Conservation (phyloP, 2,888 invertebrate genomes). For the Graphium colonna region DNA sequence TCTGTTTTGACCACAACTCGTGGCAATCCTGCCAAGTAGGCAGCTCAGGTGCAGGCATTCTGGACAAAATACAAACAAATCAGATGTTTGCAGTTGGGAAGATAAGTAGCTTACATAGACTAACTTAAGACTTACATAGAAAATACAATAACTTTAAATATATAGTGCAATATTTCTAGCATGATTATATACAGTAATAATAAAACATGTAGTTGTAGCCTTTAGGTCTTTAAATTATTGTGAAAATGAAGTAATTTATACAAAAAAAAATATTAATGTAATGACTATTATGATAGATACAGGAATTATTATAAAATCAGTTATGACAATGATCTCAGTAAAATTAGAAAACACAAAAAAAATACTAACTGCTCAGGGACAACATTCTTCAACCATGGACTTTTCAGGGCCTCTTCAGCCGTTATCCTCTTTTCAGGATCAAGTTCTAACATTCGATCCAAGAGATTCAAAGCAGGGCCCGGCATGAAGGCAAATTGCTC, state of each 20-base stretch:
- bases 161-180: no score
- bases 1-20: constrained; percentile 98
- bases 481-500: constrained; percentile 98
- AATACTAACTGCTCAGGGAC: constrained; percentile 91
- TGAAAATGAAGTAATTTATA: no score
- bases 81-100: no score
- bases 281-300: no score
- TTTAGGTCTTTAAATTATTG: no score
- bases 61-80: constrained; percentile 58
- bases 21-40: constrained; percentile 99
- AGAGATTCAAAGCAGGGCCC: constrained; percentile 89
- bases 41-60: constrained; percentile 90
- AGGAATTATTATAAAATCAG: no score
- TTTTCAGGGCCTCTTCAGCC: constrained; percentile 95
- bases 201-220: no score
- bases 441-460: constrained; percentile 97
- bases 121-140: no score
- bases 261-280: no score
- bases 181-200: no score
- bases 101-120: no score
- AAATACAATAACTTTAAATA: no score
- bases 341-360: not conserved
- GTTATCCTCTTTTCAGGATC: constrained; percentile 97
- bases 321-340: not conserved
- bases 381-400: constrained; percentile 94